These are phyloP conservation scores for Pseudomugil gertrudae DNA, from an alignment of 2,797 vertebrate genomes.

Conservation along the genomic window DNA sequence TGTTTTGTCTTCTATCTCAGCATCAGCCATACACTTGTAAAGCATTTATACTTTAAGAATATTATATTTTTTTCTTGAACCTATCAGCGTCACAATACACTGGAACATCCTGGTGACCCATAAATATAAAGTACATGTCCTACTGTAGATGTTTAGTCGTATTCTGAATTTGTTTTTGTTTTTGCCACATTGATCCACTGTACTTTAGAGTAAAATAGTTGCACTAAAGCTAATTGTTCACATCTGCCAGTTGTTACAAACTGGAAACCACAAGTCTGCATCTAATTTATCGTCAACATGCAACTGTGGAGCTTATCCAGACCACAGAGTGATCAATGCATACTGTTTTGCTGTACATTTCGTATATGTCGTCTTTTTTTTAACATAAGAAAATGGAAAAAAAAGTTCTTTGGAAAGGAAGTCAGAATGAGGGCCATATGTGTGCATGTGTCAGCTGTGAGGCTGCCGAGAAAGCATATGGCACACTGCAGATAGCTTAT, in stretches of 20 bases:
- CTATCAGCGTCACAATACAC: background rate
- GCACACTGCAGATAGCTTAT: conserved; percentile 17
- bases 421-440: background rate
- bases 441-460: background rate
- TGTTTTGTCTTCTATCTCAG: conserved; percentile 17
- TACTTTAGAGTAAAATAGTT: background rate
- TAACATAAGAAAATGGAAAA: background rate
- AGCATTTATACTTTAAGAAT: background rate
- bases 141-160: background rate
- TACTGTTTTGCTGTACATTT: background rate
- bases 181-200: background rate
- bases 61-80: background rate
- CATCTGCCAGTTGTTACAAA: conserved; percentile 40
- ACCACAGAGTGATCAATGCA: background rate
- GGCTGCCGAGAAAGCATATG: conserved; percentile 4
- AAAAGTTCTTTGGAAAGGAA: background rate
- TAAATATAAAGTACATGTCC: background rate
- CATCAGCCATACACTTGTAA: background rate
- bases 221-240: conserved; percentile 14
- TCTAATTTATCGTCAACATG: conserved; percentile 13
- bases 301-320: conserved; percentile 2
- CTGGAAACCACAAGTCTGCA: conserved; percentile 22
- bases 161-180: background rate
- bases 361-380: background rate
- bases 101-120: background rate